Percentiles rank a stretch among this genome's conserved stretches.
Conservation (phyloP, 2,113 vertebrate species). For the Meles meles region DNA sequence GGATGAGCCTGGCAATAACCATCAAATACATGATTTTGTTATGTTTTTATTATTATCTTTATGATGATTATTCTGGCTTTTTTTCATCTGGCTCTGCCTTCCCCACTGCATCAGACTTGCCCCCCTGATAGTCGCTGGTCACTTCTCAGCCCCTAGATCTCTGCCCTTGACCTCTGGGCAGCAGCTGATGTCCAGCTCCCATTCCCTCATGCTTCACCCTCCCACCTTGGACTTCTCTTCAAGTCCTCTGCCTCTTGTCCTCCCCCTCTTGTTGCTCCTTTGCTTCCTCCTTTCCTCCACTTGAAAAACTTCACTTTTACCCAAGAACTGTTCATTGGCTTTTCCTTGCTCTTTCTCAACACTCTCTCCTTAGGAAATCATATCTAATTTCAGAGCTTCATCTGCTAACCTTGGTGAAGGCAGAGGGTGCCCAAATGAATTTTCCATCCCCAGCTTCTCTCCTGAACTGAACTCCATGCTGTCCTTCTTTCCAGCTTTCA, state of each 20-base stretch:
- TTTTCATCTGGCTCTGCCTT: background rate
- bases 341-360: background rate
- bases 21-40: background rate
- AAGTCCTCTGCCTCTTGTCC: background rate
- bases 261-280: background rate
- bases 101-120: background rate
- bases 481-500: background rate
- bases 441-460: background rate
- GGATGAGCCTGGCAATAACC: background rate
- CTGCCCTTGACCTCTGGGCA: background rate
- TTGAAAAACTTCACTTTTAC: background rate
- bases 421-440: background rate
- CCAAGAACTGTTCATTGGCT: background rate
- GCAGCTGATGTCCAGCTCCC: too few relatives aligned
- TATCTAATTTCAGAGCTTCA: background rate
- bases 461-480: background rate
- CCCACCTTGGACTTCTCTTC: background rate
- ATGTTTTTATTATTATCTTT: background rate
- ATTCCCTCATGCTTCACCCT: rapidly evolving
- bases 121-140: background rate
- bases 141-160: background rate
- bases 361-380: background rate
- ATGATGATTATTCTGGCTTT: background rate
- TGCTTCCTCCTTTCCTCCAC: background rate
- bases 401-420: background rate